Percentiles rank a stretch among this genome's conserved stretches.
These are phyloP conservation scores for Epicauta chinensis DNA, from an alignment of 1,140 invertebrate genomes.

Conservation along the genomic window DNA sequence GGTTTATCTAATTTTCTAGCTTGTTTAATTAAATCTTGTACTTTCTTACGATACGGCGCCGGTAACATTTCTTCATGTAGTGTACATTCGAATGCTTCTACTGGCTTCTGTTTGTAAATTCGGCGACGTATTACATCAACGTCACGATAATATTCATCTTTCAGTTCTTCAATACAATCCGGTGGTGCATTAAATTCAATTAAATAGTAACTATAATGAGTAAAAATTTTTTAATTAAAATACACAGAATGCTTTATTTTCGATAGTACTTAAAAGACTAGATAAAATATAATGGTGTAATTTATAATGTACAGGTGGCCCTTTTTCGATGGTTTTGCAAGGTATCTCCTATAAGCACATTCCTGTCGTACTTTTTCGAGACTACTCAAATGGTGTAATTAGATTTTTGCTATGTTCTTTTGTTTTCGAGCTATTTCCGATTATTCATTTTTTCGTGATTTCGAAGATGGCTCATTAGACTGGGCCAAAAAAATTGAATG, in stretches of 20 bases:
- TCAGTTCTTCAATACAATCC: slow-evolving; percentile 48
- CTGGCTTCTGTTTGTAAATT: slow-evolving; percentile 51
- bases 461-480: too few species aligned
- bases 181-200: slow-evolving; percentile 67
- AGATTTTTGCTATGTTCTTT: too few species aligned
- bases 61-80: slow-evolving; percentile 69
- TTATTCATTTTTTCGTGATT: too few species aligned
- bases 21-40: slow-evolving; percentile 61
- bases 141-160: slow-evolving; percentile 63
- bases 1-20: slow-evolving; percentile 55
- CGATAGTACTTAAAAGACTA: too few species aligned
- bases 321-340: too few species aligned
- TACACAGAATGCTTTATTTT: slow-evolving; percentile 3
- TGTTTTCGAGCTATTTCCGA: too few species aligned
- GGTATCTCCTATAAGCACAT: too few species aligned
- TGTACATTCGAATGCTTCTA: slow-evolving; percentile 51
- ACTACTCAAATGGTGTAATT: too few species aligned
- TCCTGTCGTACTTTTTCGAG: too few species aligned
- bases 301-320: too few species aligned
- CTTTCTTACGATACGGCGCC: slow-evolving; percentile 67
- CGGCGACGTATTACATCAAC: slow-evolving; percentile 61
- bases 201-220: slow-evolving; percentile 59
- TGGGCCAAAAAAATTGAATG: too few species aligned
- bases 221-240: slow-evolving; percentile 11
- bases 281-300: too few species aligned